phyloP scores from a whole-genome alignment of 2,888 invertebrate species.

The Parnassius smintheus region DNA sequence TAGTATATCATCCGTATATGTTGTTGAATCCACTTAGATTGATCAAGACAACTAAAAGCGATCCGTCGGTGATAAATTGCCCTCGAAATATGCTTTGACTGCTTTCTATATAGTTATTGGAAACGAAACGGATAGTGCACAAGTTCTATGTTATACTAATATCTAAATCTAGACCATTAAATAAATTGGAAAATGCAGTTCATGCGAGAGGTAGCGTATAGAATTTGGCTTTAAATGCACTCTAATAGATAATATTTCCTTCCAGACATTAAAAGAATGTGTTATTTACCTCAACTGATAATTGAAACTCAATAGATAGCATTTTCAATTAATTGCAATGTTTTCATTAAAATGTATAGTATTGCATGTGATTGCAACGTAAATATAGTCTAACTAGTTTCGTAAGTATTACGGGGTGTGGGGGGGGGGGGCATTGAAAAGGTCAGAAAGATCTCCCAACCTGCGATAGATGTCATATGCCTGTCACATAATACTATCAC shows the following conservation, averaged over 20 bases:
- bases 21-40: constrained; percentile 39
- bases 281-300: constrained; percentile 2
- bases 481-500: no score
- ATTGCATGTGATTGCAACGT: neutral
- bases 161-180: constrained; percentile 25
- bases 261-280: constrained; percentile 20
- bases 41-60: constrained; percentile 55
- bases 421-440: no score
- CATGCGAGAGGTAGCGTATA: constrained; percentile 14
- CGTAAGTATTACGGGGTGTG: neutral
- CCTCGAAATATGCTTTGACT: constrained; percentile 28
- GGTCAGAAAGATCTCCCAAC: no score
- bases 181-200: constrained; percentile 25
- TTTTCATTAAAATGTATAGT: neutral
- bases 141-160: constrained; percentile 17
- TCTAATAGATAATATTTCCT: constrained; percentile 23
- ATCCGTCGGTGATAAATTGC: constrained; percentile 34
- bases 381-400: neutral
- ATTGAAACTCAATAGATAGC: neutral
- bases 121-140: constrained; percentile 15
- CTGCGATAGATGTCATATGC: no score
- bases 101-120: constrained; percentile 24
- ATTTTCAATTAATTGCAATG: neutral
- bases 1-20: constrained; percentile 40
- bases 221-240: constrained; percentile 22